A percentile compares a stretch with the other conserved stretches of the same genome.
Conservation (phyloP, 2,797 vertebrate species). For the Rhynchotus rufescens region DNA sequence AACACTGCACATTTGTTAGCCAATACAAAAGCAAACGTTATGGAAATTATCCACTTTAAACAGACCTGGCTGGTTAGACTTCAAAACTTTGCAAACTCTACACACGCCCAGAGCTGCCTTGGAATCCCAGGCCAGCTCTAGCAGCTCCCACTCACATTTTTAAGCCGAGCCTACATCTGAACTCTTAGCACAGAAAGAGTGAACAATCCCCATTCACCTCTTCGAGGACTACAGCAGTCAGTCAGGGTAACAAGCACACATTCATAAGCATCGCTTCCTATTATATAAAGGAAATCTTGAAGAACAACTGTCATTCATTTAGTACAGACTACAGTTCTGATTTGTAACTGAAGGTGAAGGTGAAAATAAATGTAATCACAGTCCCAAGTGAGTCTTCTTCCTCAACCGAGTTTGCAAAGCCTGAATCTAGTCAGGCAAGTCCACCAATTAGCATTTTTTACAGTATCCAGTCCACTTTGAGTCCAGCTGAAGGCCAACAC, state of each 20-base stretch:
- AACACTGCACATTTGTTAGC: conserved; percentile 77
- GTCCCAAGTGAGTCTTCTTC: background rate
- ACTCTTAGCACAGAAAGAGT: background rate
- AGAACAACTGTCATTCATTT: background rate
- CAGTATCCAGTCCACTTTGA: conserved; percentile 56
- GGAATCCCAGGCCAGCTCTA: fast-evolving
- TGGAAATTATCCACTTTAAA: conserved; percentile 27
- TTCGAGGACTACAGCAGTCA: background rate
- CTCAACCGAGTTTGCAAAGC: conserved; percentile 61
- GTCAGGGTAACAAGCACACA: background rate
- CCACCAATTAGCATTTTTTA: conserved; percentile 43
- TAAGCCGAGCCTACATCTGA: background rate
- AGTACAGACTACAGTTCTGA: background rate
- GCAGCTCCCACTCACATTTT: fast-evolving
- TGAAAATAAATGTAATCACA: background rate
- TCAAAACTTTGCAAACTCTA: conserved; percentile 39
- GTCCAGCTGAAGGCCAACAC: conserved; percentile 55
- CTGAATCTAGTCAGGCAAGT: conserved; percentile 44
- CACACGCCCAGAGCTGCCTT: background rate
- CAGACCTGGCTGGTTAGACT: conserved; percentile 13
- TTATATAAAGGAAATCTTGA: fast-evolving
- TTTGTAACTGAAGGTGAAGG: conserved; percentile 26
- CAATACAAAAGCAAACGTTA: conserved; percentile 75
- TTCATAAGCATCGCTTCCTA: background rate
- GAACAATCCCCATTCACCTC: background rate